These are phyloP conservation scores for Pelvicachromis taeniatus DNA, from an alignment of 2,113 vertebrate species.

Conservation along the genomic window DNA sequence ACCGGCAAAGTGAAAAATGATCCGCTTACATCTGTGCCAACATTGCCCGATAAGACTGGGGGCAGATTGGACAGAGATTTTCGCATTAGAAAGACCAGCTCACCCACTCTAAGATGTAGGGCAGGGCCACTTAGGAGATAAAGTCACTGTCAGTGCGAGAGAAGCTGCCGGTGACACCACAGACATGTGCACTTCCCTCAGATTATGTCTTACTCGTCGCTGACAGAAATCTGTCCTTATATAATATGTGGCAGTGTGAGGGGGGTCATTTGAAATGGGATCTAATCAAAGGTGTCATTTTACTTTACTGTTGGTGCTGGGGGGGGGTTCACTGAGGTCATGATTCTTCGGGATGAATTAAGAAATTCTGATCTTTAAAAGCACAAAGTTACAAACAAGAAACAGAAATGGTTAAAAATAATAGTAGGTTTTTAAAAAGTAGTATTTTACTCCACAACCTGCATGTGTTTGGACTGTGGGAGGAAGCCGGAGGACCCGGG, in stretches of 20 bases:
- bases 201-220: neutral
- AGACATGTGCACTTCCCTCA: neutral
- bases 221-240: neutral
- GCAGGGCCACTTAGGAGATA: conserved; percentile 31
- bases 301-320: neutral
- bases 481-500: too few relatives aligned
- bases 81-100: conserved; percentile 20
- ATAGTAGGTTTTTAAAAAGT: neutral
- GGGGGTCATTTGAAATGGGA: neutral
- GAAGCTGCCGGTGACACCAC: neutral
- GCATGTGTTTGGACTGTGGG: too few relatives aligned
- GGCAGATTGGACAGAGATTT: conserved; percentile 36
- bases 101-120: conserved; percentile 13
- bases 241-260: neutral
- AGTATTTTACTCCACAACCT: too few relatives aligned
- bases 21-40: conserved; percentile 36
- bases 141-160: conserved; percentile 6
- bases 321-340: neutral
- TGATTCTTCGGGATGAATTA: neutral
- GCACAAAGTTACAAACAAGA: neutral
- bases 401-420: neutral
- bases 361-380: neutral
- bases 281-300: neutral
- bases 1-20: conserved; percentile 40
- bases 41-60: conserved; percentile 40